Percentiles rank a stretch among this genome's conserved stretches.
phyloP scores from a whole-genome alignment of 2,888 invertebrate species.

The Cantharis flavilabris region DNA sequence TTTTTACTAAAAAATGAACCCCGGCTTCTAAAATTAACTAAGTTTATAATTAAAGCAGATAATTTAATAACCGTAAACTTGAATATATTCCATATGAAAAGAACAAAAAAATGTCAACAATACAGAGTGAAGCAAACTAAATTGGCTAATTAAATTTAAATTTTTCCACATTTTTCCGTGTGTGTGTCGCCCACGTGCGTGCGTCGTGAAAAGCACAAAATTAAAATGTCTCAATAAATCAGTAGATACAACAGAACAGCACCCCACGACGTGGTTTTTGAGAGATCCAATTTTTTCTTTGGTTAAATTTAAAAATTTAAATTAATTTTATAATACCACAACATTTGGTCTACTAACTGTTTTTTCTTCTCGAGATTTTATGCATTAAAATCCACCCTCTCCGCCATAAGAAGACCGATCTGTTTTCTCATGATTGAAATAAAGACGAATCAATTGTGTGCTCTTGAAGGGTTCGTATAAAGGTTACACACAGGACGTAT shows the following conservation, averaged over 20 bases:
- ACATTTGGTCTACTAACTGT: background rate
- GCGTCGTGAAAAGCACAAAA: background rate
- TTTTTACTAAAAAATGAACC: background rate
- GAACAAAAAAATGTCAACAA: background rate
- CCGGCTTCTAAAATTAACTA: background rate
- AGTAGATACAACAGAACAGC: background rate
- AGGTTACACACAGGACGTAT: constrained; percentile 38
- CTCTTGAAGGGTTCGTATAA: constrained; percentile 36
- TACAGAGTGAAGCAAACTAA: background rate
- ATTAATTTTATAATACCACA: background rate
- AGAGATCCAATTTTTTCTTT: background rate
- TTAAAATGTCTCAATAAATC: background rate
- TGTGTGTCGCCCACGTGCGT: background rate
- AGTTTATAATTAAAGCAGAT: background rate
- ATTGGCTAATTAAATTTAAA: background rate
- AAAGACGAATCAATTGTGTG: constrained; percentile 35
- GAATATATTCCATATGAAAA: background rate
- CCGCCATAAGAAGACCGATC: background rate
- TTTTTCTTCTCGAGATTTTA: background rate
- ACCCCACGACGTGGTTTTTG: background rate
- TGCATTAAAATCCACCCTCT: background rate
- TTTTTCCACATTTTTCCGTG: background rate
- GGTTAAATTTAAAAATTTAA: background rate
- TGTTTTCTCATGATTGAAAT: constrained; percentile 36
- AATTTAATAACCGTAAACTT: background rate